Base-by-base conservation (phyloP, 2,888 invertebrate species). In the Caenorhabditis japonica region DNA sequence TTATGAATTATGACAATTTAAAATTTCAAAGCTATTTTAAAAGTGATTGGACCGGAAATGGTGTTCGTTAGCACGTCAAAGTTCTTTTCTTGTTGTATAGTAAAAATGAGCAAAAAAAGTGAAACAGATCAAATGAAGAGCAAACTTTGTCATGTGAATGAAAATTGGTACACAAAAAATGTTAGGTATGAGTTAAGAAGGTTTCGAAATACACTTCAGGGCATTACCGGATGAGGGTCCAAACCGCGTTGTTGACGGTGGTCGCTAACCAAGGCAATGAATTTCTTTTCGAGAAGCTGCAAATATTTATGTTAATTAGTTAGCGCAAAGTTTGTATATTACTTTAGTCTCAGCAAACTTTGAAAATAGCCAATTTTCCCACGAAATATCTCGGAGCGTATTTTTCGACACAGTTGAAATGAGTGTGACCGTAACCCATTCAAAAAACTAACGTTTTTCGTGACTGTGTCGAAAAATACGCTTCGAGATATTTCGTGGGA, bases 201-300 rank as follows among this genome's bases (percentile, higher is more conserved):
- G 2, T 12, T 17, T 30, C 7, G 27, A 15, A 39, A 47, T 8
- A n/a, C 30, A 2, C 2, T 13, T 56, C 36, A 69, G 23, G 49
- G 56, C 72, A 72, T 72, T 72, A 72, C 72, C 72, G 64, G 58
- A 36, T 72, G 72, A 0, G 53, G 41, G 36, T 72, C 61, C 23
- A 38, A 13, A 8, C 33, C 27, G 5, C 30, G 17, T 59, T 47
- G 59, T 27, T 59, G 53, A 1, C 84, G 69, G 46, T 79, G 80
- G 25, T 82, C 83, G 17, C 68, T 70, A 0, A 83, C 75, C 8
- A 85, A 77, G 19, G 77, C 59, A 10, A 64, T 74, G 76, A 83
- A 85, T 21, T 83, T 80, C 30, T 76, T 71, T 30, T 85, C 84
- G 23, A 86, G 66, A 0, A 79, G 23, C 72, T 83, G 76, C 62